Conservation (phyloP, 2,888 invertebrate species). For the Hydrotaea cyrtoneurina region DNA sequence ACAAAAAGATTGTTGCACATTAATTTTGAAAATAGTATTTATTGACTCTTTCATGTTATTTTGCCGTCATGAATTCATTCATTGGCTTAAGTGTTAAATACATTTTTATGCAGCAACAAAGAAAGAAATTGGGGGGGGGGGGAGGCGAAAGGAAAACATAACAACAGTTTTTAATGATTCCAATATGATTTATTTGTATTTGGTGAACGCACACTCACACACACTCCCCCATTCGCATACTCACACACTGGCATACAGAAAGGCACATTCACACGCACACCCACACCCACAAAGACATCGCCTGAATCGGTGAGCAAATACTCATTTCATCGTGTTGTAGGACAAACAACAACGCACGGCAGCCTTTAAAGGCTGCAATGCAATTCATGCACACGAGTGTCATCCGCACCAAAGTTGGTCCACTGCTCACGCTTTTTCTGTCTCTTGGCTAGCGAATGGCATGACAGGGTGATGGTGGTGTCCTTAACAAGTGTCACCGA, state of each 20-base stretch:
- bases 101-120: conserved; percentile 31
- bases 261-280: conserved; percentile 7
- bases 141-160: background rate
- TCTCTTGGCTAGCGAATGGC: background rate
- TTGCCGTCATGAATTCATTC: conserved; percentile 33
- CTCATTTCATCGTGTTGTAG: background rate
- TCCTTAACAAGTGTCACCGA: conserved; percentile 49
- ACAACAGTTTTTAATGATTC: conserved; percentile 38
- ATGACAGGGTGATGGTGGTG: background rate
- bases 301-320: background rate
- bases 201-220: conserved; percentile 7
- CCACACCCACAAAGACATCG: background rate
- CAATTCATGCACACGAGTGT: background rate
- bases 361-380: background rate
- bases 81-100: conserved; percentile 57
- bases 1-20: conserved; percentile 29
- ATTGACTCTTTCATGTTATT: conserved; percentile 44
- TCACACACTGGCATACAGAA: background rate
- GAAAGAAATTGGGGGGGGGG: too few relatives aligned
- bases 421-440: background rate
- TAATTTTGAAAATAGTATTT: conserved; percentile 55
- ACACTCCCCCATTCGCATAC: background rate
- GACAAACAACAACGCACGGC: background rate
- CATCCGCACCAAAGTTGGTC: background rate
- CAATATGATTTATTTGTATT: conserved; percentile 57